Evolutionary conservation across 2,113 vertebrate genomes (phyloP).

Genomic region (Anhinga rufa): DNA sequence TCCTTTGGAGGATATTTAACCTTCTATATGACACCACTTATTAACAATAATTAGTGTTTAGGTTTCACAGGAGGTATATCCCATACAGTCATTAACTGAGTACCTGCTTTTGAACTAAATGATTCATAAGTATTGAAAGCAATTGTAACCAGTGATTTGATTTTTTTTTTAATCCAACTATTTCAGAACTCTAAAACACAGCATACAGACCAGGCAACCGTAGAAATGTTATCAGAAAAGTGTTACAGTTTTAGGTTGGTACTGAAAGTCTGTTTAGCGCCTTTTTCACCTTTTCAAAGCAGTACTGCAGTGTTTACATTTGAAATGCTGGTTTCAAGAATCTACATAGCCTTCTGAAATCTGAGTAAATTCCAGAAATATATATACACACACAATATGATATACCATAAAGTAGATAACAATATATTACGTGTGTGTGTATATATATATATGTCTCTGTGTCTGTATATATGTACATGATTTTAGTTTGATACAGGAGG

Average conservation of each 20-base stretch:
- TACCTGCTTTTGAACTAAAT: conserved; percentile 18
- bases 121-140: not conserved
- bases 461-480: not conserved
- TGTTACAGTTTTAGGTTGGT: not conserved
- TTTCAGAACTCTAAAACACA: not conserved
- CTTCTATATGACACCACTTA: not conserved
- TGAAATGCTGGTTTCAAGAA: not conserved
- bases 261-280: not conserved
- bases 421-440: not conserved
- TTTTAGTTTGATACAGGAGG: not conserved
- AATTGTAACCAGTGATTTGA: not conserved
- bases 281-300: not conserved
- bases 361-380: not conserved
- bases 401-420: not conserved
- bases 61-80: conserved; percentile 1
- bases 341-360: not conserved
- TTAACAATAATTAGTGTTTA: conserved; percentile 40
- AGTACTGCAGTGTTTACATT: not conserved
- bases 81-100: not conserved
- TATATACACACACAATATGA: not conserved
- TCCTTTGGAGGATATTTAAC: not conserved
- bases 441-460: not conserved
- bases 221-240: not conserved
- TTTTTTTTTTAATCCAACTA: not conserved
- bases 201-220: not conserved